Evolutionary conservation across 2,888 invertebrate genomes (phyloP).

Genomic region (Venustoraphidia nigricollis): DNA sequence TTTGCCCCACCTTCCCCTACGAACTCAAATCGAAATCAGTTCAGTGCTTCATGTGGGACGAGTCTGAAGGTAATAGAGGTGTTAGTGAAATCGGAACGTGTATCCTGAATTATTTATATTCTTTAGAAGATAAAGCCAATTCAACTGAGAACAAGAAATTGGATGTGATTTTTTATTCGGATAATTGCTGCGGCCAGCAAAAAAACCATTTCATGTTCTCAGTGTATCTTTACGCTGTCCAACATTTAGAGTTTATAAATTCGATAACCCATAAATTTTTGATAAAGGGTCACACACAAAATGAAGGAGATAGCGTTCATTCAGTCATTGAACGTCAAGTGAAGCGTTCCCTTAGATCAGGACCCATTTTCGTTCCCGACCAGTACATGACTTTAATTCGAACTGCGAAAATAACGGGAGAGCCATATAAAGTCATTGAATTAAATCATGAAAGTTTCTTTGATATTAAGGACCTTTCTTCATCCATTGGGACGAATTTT

Average conservation of each 20-base stretch:
- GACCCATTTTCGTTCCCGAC: too few species aligned
- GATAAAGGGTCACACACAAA: slow-evolving; percentile 17
- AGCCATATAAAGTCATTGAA: too few species aligned
- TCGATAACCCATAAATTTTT: slow-evolving; percentile 10
- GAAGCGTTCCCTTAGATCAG: too few species aligned
- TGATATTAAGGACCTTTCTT: too few species aligned
- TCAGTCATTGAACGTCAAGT: too few species aligned
- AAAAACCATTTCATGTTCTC: slow-evolving; percentile 15
- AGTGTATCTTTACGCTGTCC: not conserved
- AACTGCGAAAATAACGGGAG: too few species aligned
- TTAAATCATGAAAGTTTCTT: too few species aligned
- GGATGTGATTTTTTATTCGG: too few species aligned
- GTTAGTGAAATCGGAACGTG: slow-evolving; percentile 1
- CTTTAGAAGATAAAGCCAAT: not conserved
- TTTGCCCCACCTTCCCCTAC: too few species aligned
- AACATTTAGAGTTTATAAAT: not conserved
- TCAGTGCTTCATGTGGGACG: not conserved
- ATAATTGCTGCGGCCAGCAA: slow-evolving; percentile 18
- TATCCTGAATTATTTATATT: not conserved
- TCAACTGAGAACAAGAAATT: not conserved
- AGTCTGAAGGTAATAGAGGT: not conserved
- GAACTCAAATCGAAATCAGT: not conserved
- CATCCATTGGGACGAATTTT: too few species aligned
- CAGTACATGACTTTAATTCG: too few species aligned
- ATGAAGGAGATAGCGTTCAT: slow-evolving; percentile 16